These are phyloP conservation scores for Beris morrisii DNA, from an alignment of 2,888 invertebrate species.

Conservation along the genomic window DNA sequence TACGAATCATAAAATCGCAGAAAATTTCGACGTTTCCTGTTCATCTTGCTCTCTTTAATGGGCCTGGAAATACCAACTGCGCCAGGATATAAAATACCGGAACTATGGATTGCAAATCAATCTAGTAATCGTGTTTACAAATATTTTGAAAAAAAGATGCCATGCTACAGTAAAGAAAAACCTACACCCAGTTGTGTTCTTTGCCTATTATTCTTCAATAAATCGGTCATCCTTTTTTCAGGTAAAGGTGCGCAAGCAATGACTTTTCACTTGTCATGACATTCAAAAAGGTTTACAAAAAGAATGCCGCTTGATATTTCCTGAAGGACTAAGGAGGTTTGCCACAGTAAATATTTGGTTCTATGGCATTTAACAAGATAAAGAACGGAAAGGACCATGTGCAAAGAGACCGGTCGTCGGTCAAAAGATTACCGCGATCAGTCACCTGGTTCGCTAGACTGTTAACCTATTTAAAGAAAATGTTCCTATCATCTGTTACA, in stretches of 20 bases:
- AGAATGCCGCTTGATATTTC: constrained; percentile 5
- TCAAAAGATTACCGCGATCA: constrained; percentile 28
- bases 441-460: constrained; percentile 23
- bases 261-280: constrained; percentile 20
- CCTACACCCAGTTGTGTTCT: too few species aligned
- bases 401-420: constrained; percentile 6
- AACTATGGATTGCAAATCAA: too few species aligned
- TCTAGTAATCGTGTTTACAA: too few species aligned
- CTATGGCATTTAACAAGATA: constrained; percentile 31
- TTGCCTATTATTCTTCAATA: too few species aligned
- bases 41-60: too few species aligned
- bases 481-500: neutral
- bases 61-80: too few species aligned
- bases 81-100: too few species aligned
- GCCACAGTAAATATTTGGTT: constrained; percentile 20
- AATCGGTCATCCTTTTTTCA: neutral
- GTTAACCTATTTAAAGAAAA: constrained; percentile 12
- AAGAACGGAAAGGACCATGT: constrained; percentile 21
- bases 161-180: too few species aligned
- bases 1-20: too few species aligned
- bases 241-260: constrained; percentile 10
- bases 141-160: too few species aligned
- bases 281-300: constrained; percentile 8
- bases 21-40: too few species aligned
- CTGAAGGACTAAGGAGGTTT: constrained; percentile 4